These are phyloP conservation scores for Ceyx margarethae DNA, from an alignment of 2,113 vertebrate species.

Conservation along the genomic window DNA sequence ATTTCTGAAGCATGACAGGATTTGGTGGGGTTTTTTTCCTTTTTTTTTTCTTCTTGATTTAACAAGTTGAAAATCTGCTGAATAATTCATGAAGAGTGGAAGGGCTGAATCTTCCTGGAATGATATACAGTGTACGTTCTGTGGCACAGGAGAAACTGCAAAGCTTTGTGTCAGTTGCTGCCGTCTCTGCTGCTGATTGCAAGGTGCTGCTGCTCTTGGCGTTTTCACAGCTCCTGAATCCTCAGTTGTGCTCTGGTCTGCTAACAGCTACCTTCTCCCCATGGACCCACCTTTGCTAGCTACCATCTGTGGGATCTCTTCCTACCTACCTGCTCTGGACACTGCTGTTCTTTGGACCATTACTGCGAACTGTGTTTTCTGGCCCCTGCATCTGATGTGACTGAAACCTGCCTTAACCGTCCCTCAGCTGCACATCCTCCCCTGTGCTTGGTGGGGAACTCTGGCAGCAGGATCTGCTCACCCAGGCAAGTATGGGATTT, in stretches of 20 bases:
- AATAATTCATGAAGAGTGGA: slow-evolving; percentile 80
- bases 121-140: slow-evolving; percentile 65
- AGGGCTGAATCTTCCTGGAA: slow-evolving; percentile 72
- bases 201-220: slow-evolving; percentile 51
- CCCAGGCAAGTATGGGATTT: slow-evolving; percentile 52
- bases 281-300: neutral
- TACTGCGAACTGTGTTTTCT: neutral
- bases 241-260: neutral
- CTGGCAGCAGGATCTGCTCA: neutral
- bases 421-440: neutral
- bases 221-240: slow-evolving; percentile 12
- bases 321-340: neutral
- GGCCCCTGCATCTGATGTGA: neutral
- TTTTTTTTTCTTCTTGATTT: slow-evolving; percentile 46
- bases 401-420: neutral
- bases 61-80: slow-evolving; percentile 76
- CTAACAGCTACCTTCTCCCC: neutral
- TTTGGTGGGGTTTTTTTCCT: slow-evolving; percentile 5
- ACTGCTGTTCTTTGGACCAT: neutral
- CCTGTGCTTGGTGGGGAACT: neutral
- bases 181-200: slow-evolving; percentile 50
- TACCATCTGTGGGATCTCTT: neutral
- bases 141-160: slow-evolving; percentile 65
- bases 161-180: slow-evolving; percentile 69
- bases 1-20: slow-evolving; percentile 63